phyloP scores from a whole-genome alignment of 2,113 vertebrate species.

The Tachuris rubrigastra region DNA sequence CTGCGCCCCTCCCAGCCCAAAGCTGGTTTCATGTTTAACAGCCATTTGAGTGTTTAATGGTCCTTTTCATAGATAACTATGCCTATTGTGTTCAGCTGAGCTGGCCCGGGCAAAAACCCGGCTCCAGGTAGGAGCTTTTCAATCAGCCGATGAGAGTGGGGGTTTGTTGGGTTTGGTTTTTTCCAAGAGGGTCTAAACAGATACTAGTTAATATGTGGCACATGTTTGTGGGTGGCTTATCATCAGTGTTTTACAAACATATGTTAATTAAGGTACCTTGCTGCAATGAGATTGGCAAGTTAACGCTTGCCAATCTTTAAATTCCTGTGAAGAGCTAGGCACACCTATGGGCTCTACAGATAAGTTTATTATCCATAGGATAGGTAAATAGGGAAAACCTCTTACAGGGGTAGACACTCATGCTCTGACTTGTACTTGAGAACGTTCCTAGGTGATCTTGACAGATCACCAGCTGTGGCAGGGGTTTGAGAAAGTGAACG shows the following conservation, averaged over 20 bases:
- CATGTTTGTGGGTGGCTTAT: slow-evolving; percentile 14
- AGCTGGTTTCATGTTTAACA: slow-evolving; percentile 30
- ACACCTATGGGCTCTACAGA: slow-evolving; percentile 4
- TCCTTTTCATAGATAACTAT: neutral
- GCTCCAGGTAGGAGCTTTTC: neutral
- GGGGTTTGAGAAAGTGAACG: neutral
- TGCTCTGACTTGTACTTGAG: slow-evolving; percentile 12
- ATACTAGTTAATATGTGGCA: neutral
- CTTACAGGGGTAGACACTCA: neutral
- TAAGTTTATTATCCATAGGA: neutral
- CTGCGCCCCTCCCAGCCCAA: slow-evolving; percentile 16
- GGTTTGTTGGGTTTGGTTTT: neutral
- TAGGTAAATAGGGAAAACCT: neutral
- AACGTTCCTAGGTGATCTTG: neutral
- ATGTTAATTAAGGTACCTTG: slow-evolving; percentile 16
- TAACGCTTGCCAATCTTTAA: slow-evolving; percentile 22
- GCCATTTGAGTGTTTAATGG: slow-evolving; percentile 30
- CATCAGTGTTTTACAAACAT: slow-evolving; percentile 10
- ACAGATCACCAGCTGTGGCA: neutral
- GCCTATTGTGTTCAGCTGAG: neutral
- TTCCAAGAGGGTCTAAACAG: neutral
- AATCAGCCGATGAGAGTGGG: neutral
- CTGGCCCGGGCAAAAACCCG: neutral
- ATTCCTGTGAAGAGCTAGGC: neutral
- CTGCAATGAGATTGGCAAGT: slow-evolving; percentile 20